phyloP scores from a whole-genome alignment of 2,888 invertebrate species.

The Napeogenes inachia region DNA sequence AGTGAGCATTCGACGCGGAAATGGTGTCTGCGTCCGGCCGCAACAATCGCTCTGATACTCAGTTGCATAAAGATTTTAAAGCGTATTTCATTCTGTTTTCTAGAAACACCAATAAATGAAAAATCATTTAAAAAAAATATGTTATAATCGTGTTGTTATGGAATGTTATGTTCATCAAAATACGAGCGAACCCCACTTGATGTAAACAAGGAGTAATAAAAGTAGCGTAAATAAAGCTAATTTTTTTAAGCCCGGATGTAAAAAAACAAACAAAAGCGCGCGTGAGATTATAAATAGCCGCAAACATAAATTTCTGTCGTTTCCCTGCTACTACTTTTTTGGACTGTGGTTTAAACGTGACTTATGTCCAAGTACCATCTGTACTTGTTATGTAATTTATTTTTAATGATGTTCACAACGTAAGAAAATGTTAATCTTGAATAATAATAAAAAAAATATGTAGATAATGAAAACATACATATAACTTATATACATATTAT shows the following conservation, averaged over 20 bases:
- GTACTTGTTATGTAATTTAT: not conserved
- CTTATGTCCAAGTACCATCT: slow-evolving; percentile 12
- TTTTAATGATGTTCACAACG: not conserved
- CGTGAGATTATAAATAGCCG: slow-evolving; percentile 8
- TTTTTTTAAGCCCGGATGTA: not conserved
- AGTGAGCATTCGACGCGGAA: slow-evolving; percentile 56
- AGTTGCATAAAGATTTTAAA: not conserved
- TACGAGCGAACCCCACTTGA: too few species aligned
- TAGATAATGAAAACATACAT: too few species aligned
- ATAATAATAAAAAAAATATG: too few species aligned
- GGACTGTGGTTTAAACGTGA: slow-evolving; percentile 18
- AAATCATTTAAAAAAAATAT: not conserved
- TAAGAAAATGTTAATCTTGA: not conserved
- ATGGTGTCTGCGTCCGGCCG: slow-evolving; percentile 64
- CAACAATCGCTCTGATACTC: slow-evolving; percentile 49
- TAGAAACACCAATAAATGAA: not conserved
- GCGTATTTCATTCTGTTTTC: too few species aligned
- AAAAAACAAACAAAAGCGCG: not conserved
- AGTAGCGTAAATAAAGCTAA: not conserved
- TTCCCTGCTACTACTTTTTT: slow-evolving; percentile 34
- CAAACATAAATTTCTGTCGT: slow-evolving; percentile 22
- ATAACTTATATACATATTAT: not conserved
- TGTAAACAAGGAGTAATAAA: not conserved
- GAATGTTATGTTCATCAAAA: too few species aligned
- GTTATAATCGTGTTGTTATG: too few species aligned